Evolutionary conservation across 2,797 vertebrate genomes (phyloP).

Genomic region (Galaxias olidus): DNA sequence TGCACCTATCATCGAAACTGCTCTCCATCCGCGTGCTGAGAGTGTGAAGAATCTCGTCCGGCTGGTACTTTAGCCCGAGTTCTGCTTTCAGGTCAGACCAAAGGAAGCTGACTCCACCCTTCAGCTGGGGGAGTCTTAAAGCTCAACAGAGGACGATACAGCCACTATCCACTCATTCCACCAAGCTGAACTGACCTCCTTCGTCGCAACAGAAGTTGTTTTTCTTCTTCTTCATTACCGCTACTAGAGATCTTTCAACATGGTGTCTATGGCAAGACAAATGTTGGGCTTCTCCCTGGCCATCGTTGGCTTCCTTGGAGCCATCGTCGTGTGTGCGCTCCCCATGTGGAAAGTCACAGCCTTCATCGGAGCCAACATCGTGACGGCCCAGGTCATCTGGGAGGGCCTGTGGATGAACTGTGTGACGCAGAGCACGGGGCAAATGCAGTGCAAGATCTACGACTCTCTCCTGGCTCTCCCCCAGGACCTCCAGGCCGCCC

Average conservation of each 20-base stretch:
- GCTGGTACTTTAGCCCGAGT: slow-evolving; percentile 38
- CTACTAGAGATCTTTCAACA: slow-evolving; percentile 51
- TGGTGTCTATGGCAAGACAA: slow-evolving; percentile 93
- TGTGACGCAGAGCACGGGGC: slow-evolving; percentile 92
- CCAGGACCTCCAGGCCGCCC: slow-evolving; percentile 89
- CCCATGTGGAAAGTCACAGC: slow-evolving; percentile 95
- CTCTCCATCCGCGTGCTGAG: not conserved
- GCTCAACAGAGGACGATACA: slow-evolving; percentile 15
- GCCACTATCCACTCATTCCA: slow-evolving; percentile 16
- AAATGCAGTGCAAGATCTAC: slow-evolving; percentile 96
- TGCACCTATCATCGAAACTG: slow-evolving; percentile 71
- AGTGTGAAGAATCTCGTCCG: slow-evolving; percentile 62
- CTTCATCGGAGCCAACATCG: slow-evolving; percentile 93
- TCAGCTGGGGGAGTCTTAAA: slow-evolving; percentile 35
- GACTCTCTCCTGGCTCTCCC: slow-evolving; percentile 87
- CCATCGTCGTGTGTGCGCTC: slow-evolving; percentile 82
- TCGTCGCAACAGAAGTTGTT: not conserved
- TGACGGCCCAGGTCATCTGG: slow-evolving; percentile 90
- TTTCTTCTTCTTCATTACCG: slow-evolving; percentile 9
- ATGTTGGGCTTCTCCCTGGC: slow-evolving; percentile 85
- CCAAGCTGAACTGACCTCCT: slow-evolving; percentile 23
- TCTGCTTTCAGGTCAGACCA: slow-evolving; percentile 57
- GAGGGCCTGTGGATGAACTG: slow-evolving; percentile 97
- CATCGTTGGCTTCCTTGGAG: slow-evolving; percentile 85
- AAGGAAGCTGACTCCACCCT: slow-evolving; percentile 60